Evolutionary conservation across 2,113 vertebrate species (phyloP).

Genomic region (Bos javanicus): DNA sequence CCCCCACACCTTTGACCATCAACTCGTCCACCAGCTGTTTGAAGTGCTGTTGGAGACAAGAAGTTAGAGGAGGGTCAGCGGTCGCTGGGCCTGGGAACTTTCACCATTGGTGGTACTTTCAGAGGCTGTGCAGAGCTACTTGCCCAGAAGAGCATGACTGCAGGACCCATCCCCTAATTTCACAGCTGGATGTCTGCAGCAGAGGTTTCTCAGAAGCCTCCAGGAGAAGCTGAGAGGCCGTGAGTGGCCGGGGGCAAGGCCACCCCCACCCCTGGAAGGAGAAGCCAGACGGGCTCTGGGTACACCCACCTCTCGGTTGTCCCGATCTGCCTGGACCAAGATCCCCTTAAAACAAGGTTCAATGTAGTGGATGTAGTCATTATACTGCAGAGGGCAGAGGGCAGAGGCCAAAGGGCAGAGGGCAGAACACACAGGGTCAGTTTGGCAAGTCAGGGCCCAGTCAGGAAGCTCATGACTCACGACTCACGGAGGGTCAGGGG

Average conservation of each 20-base stretch:
- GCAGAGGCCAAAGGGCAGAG: neutral
- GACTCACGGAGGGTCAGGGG: neutral
- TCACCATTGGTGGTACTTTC: neutral
- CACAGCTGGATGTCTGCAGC: neutral
- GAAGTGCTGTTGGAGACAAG: slow-evolving; percentile 86
- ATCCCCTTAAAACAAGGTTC: slow-evolving; percentile 97
- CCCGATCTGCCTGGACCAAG: slow-evolving; percentile 94
- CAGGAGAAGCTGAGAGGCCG: neutral
- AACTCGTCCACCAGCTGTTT: slow-evolving; percentile 92
- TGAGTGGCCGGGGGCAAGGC: neutral
- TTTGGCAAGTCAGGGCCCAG: neutral
- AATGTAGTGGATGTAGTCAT: slow-evolving; percentile 93
- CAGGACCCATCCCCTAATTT: too few species aligned
- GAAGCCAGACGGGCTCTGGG: neutral
- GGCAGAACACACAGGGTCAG: neutral
- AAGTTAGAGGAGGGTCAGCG: neutral
- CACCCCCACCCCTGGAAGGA: neutral
- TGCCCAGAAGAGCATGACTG: neutral
- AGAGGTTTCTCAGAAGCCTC: neutral
- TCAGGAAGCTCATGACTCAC: neutral
- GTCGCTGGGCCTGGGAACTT: neutral
- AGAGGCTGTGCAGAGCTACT: neutral
- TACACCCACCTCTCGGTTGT: slow-evolving; percentile 94
- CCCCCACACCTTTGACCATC: slow-evolving; percentile 93
- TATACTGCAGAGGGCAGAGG: slow-evolving; percentile 83